Base-by-base conservation (phyloP, 2,888 invertebrate genomes). In the Drosophila monieri region DNA sequence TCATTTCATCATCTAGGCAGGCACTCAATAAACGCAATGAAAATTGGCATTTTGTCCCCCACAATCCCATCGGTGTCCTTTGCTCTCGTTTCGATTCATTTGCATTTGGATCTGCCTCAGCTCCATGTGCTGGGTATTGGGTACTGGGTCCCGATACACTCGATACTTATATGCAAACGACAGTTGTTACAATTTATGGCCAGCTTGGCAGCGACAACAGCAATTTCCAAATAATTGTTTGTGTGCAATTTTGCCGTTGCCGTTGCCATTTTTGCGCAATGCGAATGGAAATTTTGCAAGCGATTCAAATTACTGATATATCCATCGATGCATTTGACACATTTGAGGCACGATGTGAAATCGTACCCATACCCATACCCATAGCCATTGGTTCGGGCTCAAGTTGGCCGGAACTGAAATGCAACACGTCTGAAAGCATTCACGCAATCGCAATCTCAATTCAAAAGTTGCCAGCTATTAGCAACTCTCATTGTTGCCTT, bases 171-270 rank as follows among this genome's bases (percentile, higher is more conserved):
- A 81, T 83, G 81, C 81, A 85, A 83, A 78, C 86, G 81, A 83
- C 86, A 85, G 73, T 83, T 83, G 84, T 67, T 73, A 76, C 81
- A 85, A 83, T 83, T 83, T 83, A 83, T 83, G 86, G 81, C 68
- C 80, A 59, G 15, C 59, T 46, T 46, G 55, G 47, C 47, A 23
- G 58, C 68, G 44, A 61, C 73, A 71, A 70, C 74, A 76, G 61
- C 77, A 74, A 74, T 69, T 78, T 66, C 54, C 64, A 64, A 64
- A 64, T 64, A 64, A 64, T 73, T 65, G 58, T 56, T 53, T 57
- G 30, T 70, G 25, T 56, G 25, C 74, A 73, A 66, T 74, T 74
- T 64, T 68, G 76, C 62, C 43, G 41, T 64, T 68, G 76, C 62
- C 43, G 41, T 54, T 56, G 54, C 53, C 66, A 60, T 72, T 74